Percentiles rank a stretch among this genome's conserved stretches.
Conservation (phyloP, 2,113 vertebrate species). For the Hepsetus odoe region DNA sequence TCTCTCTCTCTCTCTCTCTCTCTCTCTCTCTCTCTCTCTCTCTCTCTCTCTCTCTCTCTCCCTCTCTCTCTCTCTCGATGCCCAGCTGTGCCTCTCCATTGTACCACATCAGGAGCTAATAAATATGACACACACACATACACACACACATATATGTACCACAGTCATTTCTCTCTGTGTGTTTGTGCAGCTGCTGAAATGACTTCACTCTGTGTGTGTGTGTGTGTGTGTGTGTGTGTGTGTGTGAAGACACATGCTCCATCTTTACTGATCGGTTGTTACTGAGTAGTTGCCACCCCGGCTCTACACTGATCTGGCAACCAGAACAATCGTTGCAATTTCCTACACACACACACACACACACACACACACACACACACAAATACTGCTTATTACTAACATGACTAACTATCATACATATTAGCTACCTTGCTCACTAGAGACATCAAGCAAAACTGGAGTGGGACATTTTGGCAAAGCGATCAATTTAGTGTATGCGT, state of each 20-base stretch:
- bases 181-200: conserved; percentile 65
- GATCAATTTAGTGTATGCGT: too few species aligned
- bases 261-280: conserved; percentile 22
- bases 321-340: too few species aligned
- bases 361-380: background rate
- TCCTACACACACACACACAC: background rate
- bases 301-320: background rate
- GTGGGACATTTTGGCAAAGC: background rate
- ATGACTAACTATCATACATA: too few species aligned
- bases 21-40: conserved; percentile 27
- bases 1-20: conserved; percentile 26
- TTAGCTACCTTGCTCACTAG: background rate
- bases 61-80: conserved; percentile 30
- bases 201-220: conserved; percentile 56
- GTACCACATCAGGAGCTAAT: conserved; percentile 63
- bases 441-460: conserved; percentile 25
- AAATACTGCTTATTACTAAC: background rate
- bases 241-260: conserved; percentile 19
- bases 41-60: conserved; percentile 30
- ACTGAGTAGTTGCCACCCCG: conserved; percentile 5
- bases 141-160: conserved; percentile 26
- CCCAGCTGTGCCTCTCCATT: conserved; percentile 54
- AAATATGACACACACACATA: conserved; percentile 52
- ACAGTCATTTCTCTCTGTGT: conserved; percentile 47
- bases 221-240: conserved; percentile 40